Evolutionary conservation across 2,797 vertebrate species (phyloP).

Genomic region (Lutjanus argentimaculatus): DNA sequence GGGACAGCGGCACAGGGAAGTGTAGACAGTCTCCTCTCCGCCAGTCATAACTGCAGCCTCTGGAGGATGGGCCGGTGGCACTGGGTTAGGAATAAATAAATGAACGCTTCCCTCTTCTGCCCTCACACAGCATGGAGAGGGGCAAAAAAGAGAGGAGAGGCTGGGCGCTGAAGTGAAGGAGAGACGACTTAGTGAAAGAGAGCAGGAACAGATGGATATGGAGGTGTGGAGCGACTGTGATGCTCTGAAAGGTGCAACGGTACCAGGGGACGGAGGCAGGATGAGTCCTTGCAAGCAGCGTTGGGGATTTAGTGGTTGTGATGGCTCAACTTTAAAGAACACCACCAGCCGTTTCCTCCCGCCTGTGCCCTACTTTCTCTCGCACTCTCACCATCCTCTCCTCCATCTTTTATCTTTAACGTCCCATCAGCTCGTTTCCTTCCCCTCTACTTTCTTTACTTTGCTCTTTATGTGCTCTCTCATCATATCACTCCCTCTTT

Average conservation of each 20-base stretch:
- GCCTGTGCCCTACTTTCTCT: conserved; percentile 67
- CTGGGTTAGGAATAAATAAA: conserved; percentile 45
- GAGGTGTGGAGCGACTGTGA: conserved; percentile 40
- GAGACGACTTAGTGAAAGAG: conserved; percentile 3
- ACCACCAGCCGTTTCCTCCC: conserved; percentile 44
- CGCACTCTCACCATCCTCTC: conserved; percentile 27
- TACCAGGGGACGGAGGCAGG: conserved; percentile 37
- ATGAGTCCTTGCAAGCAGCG: conserved; percentile 59
- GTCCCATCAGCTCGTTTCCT: conserved; percentile 42
- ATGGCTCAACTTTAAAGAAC: conserved; percentile 76
- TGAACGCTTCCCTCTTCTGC: background rate
- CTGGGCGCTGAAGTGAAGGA: background rate
- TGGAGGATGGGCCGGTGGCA: conserved; percentile 1
- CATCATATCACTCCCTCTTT: background rate
- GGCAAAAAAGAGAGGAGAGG: background rate
- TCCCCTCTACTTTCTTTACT: conserved; percentile 26
- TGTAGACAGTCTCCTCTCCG: background rate
- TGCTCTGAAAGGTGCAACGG: conserved; percentile 48
- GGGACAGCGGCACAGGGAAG: background rate
- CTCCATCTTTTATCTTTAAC: conserved; percentile 44
- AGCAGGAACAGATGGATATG: conserved; percentile 38
- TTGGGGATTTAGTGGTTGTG: conserved; percentile 51
- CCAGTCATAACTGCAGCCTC: conserved; percentile 23
- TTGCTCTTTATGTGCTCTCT: conserved; percentile 1
- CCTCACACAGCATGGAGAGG: background rate